Conservation (phyloP, 2,113 vertebrate species). For the Ifrita kowaldi region DNA sequence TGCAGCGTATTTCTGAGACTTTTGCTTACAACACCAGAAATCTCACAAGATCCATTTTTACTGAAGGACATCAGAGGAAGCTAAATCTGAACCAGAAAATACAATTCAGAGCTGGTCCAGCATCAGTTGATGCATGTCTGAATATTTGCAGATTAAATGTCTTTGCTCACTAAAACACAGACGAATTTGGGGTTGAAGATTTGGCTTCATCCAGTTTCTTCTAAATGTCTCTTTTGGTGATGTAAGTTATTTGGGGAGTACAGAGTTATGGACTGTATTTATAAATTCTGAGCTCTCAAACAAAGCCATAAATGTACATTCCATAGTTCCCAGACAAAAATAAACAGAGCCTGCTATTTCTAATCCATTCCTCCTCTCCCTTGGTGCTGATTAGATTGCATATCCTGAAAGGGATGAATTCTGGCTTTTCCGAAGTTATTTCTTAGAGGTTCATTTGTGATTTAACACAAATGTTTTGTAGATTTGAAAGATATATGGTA, state of each 20-base stretch:
- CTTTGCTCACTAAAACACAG: background rate
- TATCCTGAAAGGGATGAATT: constrained; percentile 41
- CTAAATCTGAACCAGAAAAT: background rate
- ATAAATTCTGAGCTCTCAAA: constrained; percentile 35
- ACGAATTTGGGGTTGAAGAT: background rate
- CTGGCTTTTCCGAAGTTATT: constrained; percentile 37
- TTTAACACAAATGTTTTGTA: constrained; percentile 12
- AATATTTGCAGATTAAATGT: background rate
- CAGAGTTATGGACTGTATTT: background rate
- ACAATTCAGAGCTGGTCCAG: background rate
- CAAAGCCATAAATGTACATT: constrained; percentile 65
- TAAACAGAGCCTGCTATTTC: constrained; percentile 67
- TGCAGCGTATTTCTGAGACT: background rate
- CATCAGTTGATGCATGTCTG: background rate
- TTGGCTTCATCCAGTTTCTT: background rate
- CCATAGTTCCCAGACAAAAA: constrained; percentile 75
- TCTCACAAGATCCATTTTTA: background rate
- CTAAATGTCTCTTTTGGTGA: background rate
- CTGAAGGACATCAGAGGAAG: background rate
- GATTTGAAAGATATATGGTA: constrained; percentile 60
- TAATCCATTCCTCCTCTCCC: constrained; percentile 57
- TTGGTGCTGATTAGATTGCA: constrained; percentile 65
- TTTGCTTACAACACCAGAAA: background rate
- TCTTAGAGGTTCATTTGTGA: constrained; percentile 36
- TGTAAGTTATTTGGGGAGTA: background rate